Conservation (phyloP, 2,113 vertebrate species). For the Ursus arctos region DNA sequence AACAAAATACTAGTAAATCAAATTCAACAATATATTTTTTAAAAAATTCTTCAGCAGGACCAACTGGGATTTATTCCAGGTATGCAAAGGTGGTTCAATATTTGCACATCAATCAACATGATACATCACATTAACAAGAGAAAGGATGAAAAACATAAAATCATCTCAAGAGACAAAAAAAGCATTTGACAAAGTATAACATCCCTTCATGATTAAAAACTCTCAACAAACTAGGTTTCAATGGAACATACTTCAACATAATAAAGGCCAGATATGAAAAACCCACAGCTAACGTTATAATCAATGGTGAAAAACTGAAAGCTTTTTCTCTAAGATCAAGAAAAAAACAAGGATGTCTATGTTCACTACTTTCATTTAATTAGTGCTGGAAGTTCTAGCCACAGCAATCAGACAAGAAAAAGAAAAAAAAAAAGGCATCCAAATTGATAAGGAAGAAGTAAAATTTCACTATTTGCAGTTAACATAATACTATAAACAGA, state of each 20-base stretch:
- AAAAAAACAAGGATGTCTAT: not conserved
- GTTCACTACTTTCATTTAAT: not conserved
- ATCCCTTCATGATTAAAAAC: not conserved
- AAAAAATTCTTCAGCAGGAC: not conserved
- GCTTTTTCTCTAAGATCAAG: not conserved
- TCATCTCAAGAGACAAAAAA: not conserved
- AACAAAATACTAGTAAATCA: not conserved
- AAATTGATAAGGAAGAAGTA: not conserved
- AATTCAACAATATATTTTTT: not conserved
- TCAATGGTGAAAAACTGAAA: not conserved
- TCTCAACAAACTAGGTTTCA: not conserved
- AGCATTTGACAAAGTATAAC: not conserved
- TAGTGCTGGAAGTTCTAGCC: not conserved
- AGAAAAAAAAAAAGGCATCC: not conserved
- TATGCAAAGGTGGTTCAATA: not conserved
- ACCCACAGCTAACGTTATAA: not conserved
- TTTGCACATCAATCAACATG: not conserved
- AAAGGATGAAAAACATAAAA: not conserved
- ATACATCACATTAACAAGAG: not conserved
- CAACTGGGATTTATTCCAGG: not conserved
- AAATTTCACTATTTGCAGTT: not conserved
- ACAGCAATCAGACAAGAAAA: not conserved
- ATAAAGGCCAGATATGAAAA: not conserved
- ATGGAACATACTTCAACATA: not conserved
- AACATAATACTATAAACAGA: not conserved